phyloP scores from a whole-genome alignment of 53 echinoderm and acorn worm genomes.

The Echinarachnius parma region DNA sequence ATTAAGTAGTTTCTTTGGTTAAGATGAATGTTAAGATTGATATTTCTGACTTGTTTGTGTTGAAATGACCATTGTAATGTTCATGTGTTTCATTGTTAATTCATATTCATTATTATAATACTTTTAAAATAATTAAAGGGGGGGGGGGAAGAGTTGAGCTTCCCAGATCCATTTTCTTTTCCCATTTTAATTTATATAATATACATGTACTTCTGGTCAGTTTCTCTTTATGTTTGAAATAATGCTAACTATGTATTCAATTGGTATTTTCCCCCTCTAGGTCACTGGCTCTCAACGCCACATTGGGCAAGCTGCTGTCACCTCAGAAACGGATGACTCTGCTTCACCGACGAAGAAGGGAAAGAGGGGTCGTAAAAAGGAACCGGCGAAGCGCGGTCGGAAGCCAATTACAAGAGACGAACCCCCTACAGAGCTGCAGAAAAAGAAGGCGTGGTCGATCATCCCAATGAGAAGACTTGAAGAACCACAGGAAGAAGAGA shows the following conservation, averaged over 20 bases:
- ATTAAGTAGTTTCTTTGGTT: too few relatives aligned
- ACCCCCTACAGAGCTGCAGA: conserved; percentile 25
- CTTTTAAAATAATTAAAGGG: too few relatives aligned
- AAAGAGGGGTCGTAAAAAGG: not conserved
- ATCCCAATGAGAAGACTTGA: conserved; percentile 19
- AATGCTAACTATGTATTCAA: not conserved
- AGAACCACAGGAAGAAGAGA: conserved; percentile 19
- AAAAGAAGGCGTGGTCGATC: conserved; percentile 46
- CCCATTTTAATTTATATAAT: too few relatives aligned
- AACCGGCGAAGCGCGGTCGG: not conserved
- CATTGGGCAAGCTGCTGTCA: conserved; percentile 3
- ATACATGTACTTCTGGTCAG: not conserved
- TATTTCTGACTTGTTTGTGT: too few relatives aligned
- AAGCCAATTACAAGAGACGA: not conserved
- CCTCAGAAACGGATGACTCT: not conserved
- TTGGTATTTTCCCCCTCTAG: not conserved
- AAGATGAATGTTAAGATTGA: too few relatives aligned
- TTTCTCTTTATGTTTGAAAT: not conserved
- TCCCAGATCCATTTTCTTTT: too few relatives aligned
- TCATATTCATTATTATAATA: too few relatives aligned
- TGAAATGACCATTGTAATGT: too few relatives aligned
- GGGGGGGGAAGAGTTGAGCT: too few relatives aligned
- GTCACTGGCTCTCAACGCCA: conserved; percentile 28
- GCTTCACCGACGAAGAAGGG: not conserved
- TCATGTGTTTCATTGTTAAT: too few relatives aligned